Evolutionary conservation across 2,888 invertebrate genomes (phyloP), one percentile per base, ranked within the genome.

Genomic region (Pseudolycoriella hygida): DNA sequence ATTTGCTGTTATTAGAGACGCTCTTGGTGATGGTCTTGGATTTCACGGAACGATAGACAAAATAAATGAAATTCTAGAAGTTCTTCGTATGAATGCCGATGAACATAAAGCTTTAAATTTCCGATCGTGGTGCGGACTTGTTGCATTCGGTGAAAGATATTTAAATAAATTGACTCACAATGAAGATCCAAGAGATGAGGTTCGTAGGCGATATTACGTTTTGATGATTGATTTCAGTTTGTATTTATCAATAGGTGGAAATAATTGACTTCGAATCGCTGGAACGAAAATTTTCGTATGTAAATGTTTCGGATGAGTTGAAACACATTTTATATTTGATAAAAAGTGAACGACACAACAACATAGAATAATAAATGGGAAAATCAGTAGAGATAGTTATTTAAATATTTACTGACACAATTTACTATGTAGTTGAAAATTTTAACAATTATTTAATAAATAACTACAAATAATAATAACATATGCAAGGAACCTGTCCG

Each of bases 121-220:
- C 59, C 71, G 81, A 17, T 74, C 76, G 1, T 87, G 85, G 78
- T 82, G 83, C 55, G 85, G 86, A 1, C 62, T 88, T 32, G 80
- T 81, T 51, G 83, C 85, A 0, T 68, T 81, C 45, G 77, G 79
- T 50, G 88, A 88, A 60, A 69, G 88, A 44, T 65, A 79, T 53
- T 67, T 76, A 40, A 77, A 78, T 37, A 64, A 72, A 1, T 64
- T 76, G 25, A 72, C 73, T 17, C 55, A 69, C 5, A 67, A 72
- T 50, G 72, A 74, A 2, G 84, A 86, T 66, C 80, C 81, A 1
- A 77, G 77, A 48, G 75, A 80, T 55, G 80, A 80, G 62, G 76
- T 80, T 30, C n/a, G 10, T 20, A n/a, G 17, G 3, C 17, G 11
- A 5, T 15, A 40, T 17, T 17, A 5, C 17, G 14, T 11, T 37